Conservation (phyloP, 2,113 vertebrate genomes). For the Erinaceus europaeus region DNA sequence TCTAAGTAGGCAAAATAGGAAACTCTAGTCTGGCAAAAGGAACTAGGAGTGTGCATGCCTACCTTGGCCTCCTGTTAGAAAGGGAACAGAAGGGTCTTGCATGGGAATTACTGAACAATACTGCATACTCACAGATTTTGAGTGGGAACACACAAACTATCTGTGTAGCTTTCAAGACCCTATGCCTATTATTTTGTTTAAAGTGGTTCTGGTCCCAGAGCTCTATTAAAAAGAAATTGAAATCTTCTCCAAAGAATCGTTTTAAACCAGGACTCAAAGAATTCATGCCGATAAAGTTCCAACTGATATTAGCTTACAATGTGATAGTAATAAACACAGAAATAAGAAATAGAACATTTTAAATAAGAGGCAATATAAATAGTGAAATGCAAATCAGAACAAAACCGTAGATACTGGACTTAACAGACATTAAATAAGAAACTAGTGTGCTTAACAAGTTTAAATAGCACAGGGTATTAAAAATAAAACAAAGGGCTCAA, state of each 20-base stretch:
- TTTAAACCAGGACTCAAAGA: slow-evolving; percentile 15
- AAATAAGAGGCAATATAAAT: background rate
- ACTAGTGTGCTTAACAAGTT: background rate
- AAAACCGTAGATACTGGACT: background rate
- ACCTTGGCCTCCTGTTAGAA: background rate
- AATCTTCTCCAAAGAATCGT: background rate
- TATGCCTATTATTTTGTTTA: background rate
- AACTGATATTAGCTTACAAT: background rate
- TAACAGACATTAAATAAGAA: background rate
- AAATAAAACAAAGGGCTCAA: slow-evolving; percentile 16
- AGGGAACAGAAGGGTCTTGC: background rate
- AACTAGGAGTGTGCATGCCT: background rate
- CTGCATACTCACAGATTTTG: background rate
- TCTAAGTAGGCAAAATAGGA: background rate
- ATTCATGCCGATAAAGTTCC: background rate
- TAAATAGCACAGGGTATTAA: background rate
- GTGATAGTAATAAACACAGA: background rate
- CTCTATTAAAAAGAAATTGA: background rate
- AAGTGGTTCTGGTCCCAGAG: background rate
- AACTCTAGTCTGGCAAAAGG: background rate
- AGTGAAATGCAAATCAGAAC: slow-evolving; percentile 7
- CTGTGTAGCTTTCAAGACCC: background rate
- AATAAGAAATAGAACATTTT: background rate
- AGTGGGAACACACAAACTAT: background rate
- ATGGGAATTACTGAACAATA: background rate